A percentile compares a stretch with the other conserved stretches of the same genome.
phyloP scores from a whole-genome alignment of 2,113 vertebrate species.

The Stigmatopora nigra region DNA sequence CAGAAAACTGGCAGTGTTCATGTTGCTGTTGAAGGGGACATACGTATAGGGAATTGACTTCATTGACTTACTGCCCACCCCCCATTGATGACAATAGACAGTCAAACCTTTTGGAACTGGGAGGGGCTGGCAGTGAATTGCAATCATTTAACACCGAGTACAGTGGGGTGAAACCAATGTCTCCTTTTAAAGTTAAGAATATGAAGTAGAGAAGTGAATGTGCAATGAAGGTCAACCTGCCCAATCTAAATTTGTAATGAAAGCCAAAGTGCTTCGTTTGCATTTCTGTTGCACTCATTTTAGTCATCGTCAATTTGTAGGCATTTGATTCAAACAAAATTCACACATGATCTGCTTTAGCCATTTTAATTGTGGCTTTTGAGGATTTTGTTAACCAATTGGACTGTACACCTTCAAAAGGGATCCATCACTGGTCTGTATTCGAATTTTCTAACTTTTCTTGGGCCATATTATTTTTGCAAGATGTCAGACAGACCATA shows the following conservation, averaged over 20 bases:
- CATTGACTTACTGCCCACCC: not conserved
- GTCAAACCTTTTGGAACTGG: too few species aligned
- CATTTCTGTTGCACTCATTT: not conserved
- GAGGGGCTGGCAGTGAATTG: too few species aligned
- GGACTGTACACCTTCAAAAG: slow-evolving; percentile 90
- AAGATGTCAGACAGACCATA: not conserved
- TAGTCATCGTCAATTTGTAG: not conserved
- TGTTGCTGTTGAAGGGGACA: slow-evolving; percentile 1
- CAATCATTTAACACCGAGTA: too few species aligned
- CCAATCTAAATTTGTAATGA: not conserved
- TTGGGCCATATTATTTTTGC: not conserved
- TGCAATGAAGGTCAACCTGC: slow-evolving; percentile 1
- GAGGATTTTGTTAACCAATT: slow-evolving; percentile 19
- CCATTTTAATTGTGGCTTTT: slow-evolving; percentile 73
- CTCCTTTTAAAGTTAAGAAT: not conserved
- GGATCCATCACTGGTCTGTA: slow-evolving; percentile 93
- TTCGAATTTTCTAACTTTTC: slow-evolving; percentile 93
- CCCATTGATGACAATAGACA: too few species aligned
- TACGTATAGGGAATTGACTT: not conserved
- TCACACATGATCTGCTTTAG: slow-evolving; percentile 84
- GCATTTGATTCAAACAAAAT: slow-evolving; percentile 87
- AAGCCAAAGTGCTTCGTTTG: not conserved
- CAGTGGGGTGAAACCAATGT: not conserved
- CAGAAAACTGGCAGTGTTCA: not conserved
- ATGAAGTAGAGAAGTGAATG: not conserved